phyloP scores from a whole-genome alignment of 2,888 invertebrate genomes.

The Notodonta dromedarius region DNA sequence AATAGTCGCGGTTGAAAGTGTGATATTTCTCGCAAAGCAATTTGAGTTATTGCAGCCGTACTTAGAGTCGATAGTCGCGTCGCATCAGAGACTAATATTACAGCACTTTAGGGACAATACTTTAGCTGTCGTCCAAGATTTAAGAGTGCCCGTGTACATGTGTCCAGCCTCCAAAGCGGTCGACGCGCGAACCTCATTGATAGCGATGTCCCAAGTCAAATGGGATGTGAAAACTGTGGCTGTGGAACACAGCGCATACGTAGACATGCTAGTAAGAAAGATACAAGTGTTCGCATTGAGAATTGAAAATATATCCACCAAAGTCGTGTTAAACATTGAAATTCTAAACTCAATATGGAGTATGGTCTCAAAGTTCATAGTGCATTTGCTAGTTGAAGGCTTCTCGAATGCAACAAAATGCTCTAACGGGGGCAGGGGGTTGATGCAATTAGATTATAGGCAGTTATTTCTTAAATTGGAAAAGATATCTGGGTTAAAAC shows the following conservation, averaged over 20 bases:
- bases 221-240: constrained; percentile 98
- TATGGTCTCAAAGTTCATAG: constrained; percentile 92
- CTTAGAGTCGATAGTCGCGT: constrained; percentile 92
- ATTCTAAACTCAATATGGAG: constrained; percentile 92
- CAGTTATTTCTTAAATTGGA: constrained; percentile 96
- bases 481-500: constrained; percentile 91
- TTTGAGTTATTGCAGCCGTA: constrained; percentile 93
- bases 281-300: constrained; percentile 91
- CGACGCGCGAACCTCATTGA: constrained; percentile 89
- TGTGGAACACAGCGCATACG: constrained; percentile 96
- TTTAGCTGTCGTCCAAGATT: constrained; percentile 87
- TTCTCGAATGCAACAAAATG: constrained; percentile 97
- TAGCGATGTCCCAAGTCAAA: constrained; percentile 95
- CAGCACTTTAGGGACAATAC: constrained; percentile 91
- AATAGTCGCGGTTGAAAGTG: constrained; percentile 96
- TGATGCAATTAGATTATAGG: constrained; percentile 99
- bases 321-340: constrained; percentile 88
- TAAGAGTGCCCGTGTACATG: constrained; percentile 94
- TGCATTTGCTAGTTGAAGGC: constrained; percentile 96
- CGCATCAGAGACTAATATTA: constrained; percentile 87
- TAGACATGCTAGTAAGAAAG: constrained; percentile 90
- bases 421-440: constrained; percentile 96
- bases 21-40: constrained; percentile 95
- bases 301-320: constrained; percentile 88
- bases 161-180: constrained; percentile 92